Evolutionary conservation across 2,888 invertebrate genomes (phyloP).

Genomic region (Mimumesa dahlbomi): DNA sequence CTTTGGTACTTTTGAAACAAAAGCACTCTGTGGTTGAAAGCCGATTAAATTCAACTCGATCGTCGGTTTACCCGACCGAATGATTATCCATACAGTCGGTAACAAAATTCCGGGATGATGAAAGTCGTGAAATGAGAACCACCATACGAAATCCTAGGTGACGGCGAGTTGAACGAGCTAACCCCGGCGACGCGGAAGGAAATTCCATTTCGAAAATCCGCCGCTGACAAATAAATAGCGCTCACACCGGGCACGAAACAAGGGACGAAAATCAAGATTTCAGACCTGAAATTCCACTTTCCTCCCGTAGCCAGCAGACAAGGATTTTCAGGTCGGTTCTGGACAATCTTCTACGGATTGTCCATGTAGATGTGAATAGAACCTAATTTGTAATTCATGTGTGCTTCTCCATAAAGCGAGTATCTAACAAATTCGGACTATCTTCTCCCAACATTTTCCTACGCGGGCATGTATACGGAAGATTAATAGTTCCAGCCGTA

Average conservation of each 20-base stretch:
- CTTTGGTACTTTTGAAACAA: constrained; percentile 8
- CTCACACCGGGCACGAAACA: constrained; percentile 7
- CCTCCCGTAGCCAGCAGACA: background rate
- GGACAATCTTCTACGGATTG: constrained; percentile 11
- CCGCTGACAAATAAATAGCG: constrained; percentile 37
- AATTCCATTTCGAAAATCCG: constrained; percentile 25
- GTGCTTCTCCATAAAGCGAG: background rate
- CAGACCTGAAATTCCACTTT: constrained; percentile 7
- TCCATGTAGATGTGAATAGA: background rate
- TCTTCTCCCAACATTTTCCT: too few species aligned
- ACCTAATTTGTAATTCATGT: background rate
- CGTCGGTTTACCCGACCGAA: background rate
- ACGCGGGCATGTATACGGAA: too few species aligned
- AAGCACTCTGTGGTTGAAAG: constrained; percentile 21
- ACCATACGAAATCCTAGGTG: constrained; percentile 2
- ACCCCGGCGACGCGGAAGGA: background rate
- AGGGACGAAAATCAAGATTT: constrained; percentile 17
- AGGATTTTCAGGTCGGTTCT: background rate
- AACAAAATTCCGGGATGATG: background rate
- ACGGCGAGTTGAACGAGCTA: background rate
- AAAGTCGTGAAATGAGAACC: constrained; percentile 12
- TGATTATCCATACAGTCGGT: background rate
- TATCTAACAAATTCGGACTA: too few species aligned
- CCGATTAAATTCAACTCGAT: constrained; percentile 39
- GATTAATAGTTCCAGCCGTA: too few species aligned